Conservation (phyloP, 92 coral and sea anemone species). For the Anthopleura xanthogrammica region DNA sequence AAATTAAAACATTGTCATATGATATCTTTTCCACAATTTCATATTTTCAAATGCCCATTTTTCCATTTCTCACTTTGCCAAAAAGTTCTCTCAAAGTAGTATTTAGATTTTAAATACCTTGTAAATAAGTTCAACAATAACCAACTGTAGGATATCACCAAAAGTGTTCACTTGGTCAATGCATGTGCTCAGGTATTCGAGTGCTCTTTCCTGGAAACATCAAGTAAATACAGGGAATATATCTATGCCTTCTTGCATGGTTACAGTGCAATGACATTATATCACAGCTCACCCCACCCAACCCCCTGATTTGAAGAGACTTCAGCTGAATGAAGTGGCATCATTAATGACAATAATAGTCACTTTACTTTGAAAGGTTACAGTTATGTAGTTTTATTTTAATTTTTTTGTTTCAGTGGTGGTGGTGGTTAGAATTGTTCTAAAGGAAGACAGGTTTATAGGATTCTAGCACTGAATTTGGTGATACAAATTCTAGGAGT, state of each 20-base stretch:
- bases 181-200: slow-evolving; percentile 97
- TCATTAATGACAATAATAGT: too few relatives aligned
- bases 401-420: too few relatives aligned
- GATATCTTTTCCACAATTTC: background rate
- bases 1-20: too few relatives aligned
- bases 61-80: background rate
- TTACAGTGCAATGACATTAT: background rate
- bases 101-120: slow-evolving; percentile 54
- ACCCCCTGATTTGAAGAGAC: too few relatives aligned
- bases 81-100: background rate
- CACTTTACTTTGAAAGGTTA: too few relatives aligned
- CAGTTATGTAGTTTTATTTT: too few relatives aligned
- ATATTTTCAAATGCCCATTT: background rate
- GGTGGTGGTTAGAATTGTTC: too few relatives aligned
- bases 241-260: background rate
- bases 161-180: slow-evolving; percentile 98
- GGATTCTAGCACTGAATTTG: too few relatives aligned
- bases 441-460: too few relatives aligned
- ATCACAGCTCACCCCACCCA: too few relatives aligned
- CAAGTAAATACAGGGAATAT: background rate
- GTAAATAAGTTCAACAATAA: slow-evolving; percentile 95
- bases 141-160: slow-evolving; percentile 97
- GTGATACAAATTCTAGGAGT: too few relatives aligned
- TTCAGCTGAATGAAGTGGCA: too few relatives aligned
- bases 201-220: slow-evolving; percentile 80